Conservation (phyloP, 2,113 vertebrate genomes). For the Oncorhynchus nerka region DNA sequence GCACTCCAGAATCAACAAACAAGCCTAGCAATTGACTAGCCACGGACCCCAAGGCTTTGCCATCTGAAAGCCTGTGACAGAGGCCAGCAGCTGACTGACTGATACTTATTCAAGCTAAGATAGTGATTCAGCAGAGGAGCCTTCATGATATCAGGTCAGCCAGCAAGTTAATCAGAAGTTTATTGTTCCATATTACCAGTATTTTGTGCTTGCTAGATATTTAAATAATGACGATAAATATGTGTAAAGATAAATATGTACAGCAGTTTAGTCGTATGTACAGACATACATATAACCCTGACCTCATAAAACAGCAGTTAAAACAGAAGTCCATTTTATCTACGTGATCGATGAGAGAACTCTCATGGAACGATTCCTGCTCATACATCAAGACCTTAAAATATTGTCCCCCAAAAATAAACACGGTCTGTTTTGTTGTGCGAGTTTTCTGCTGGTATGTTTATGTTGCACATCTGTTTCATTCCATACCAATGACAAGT, state of each 20-base stretch:
- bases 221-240: neutral
- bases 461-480: constrained; percentile 20
- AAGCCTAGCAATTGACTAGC: no score
- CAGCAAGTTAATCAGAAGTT: neutral
- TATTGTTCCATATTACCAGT: neutral
- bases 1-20: constrained; percentile 5
- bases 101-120: neutral
- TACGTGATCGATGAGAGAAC: constrained; percentile 34
- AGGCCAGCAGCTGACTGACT: no score
- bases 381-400: constrained; percentile 14
- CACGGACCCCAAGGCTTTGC: no score
- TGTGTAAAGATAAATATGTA: constrained; percentile 2
- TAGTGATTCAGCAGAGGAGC: neutral
- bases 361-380: constrained; percentile 29
- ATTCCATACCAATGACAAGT: constrained; percentile 41
- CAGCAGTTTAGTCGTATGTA: neutral
- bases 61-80: no score
- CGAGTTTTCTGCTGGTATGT: constrained; percentile 2
- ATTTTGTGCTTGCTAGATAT: neutral
- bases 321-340: constrained; percentile 29
- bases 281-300: neutral
- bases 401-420: constrained; percentile 3
- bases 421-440: neutral
- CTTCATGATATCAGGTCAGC: neutral
- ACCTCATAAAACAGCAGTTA: neutral